A percentile compares a stretch with the other conserved stretches of the same genome.
Evolutionary conservation across 37 sponge, comb jelly and placozoan species (phyloP).

Genomic region (Lycopodina hypogea): DNA sequence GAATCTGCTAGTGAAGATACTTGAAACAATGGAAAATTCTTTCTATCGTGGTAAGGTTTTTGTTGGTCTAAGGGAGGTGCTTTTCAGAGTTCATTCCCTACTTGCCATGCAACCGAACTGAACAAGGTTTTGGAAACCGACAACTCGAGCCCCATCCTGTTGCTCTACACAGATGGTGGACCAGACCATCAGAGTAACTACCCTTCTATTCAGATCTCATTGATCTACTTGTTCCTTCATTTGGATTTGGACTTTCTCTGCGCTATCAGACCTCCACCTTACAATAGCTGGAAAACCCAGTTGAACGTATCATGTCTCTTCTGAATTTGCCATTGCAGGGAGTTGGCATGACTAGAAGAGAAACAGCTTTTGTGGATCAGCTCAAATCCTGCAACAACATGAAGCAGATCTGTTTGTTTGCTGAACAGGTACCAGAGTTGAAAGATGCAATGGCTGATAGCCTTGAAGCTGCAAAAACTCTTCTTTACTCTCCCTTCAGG

Average conservation of each 20-base stretch:
- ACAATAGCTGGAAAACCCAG: conserved; percentile 41
- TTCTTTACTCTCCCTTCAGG: conserved; percentile 4
- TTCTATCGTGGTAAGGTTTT: conserved; percentile 24
- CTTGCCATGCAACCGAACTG: conserved; percentile 45
- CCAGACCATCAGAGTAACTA: conserved; percentile 18
- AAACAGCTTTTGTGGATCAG: conserved; percentile 15
- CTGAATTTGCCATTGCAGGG: conserved; percentile 51
- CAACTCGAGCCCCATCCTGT: background rate
- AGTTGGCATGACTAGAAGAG: conserved; percentile 22
- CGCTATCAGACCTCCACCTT: conserved; percentile 51
- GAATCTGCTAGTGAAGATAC: conserved; percentile 24
- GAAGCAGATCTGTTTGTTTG: conserved; percentile 13
- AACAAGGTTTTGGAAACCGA: conserved; percentile 4
- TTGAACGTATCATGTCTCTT: conserved; percentile 32
- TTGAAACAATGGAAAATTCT: conserved; percentile 11
- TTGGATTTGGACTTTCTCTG: conserved; percentile 38
- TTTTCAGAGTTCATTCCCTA: conserved; percentile 22
- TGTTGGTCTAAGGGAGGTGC: conserved; percentile 18
- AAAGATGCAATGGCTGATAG: conserved; percentile 12
- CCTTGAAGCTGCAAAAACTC: conserved; percentile 11
- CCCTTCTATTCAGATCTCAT: conserved; percentile 25
- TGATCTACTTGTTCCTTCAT: conserved; percentile 32
- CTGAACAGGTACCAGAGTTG: conserved; percentile 16
- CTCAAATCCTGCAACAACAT: conserved; percentile 22
- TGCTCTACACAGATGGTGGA: conserved; percentile 14